These are phyloP conservation scores for Harpalus rubripes DNA, from an alignment of 2,888 invertebrate species.

Conservation along the genomic window DNA sequence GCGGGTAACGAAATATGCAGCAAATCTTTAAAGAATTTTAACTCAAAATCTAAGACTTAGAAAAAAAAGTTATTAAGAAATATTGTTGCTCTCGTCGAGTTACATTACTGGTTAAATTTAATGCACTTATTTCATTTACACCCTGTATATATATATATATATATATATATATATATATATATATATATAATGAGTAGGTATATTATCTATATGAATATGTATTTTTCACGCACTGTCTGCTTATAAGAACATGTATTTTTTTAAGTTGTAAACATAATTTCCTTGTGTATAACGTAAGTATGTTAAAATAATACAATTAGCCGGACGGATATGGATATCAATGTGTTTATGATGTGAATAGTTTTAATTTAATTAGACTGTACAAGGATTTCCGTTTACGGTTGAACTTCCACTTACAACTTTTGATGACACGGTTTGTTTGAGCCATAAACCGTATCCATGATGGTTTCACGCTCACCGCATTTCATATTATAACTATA, in stretches of 20 bases:
- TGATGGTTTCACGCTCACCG: slow-evolving; percentile 1
- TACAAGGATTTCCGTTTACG: slow-evolving; percentile 43
- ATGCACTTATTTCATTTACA: too few species aligned
- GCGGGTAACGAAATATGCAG: too few species aligned
- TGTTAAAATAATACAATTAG: slow-evolving; percentile 49
- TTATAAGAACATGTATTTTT: background rate
- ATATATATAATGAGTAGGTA: background rate
- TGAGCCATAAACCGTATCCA: slow-evolving; percentile 26
- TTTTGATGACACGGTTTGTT: slow-evolving; percentile 47
- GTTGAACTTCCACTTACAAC: slow-evolving; percentile 37
- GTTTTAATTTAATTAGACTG: slow-evolving; percentile 33
- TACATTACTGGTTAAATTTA: too few species aligned
- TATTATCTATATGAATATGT: background rate
- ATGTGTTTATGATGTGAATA: slow-evolving; percentile 38
- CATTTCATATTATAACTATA: slow-evolving; percentile 11
- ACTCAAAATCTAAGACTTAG: too few species aligned
- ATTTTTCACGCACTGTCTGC: background rate
- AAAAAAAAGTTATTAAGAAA: too few species aligned
- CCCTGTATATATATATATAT: too few species aligned
- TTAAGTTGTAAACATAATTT: slow-evolving; percentile 28
- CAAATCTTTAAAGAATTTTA: too few species aligned
- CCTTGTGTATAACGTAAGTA: slow-evolving; percentile 23
- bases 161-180: background rate
- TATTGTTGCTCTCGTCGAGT: too few species aligned
- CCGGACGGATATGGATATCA: slow-evolving; percentile 16